Conservation (phyloP, 2,797 vertebrate species). For the Fringilla coelebs region DNA sequence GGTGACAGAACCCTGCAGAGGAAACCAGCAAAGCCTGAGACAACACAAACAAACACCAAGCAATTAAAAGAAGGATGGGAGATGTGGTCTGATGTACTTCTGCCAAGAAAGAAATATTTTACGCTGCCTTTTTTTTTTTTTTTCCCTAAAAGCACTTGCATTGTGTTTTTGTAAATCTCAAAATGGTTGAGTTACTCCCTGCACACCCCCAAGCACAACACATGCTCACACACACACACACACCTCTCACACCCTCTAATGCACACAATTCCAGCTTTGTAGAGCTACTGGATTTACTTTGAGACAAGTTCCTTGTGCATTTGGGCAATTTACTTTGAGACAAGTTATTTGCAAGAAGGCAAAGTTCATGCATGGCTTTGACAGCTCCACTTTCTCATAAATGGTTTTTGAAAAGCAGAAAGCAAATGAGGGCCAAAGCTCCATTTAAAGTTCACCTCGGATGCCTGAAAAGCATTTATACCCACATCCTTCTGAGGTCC, state of each 20-base stretch:
- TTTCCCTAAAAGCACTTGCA: not conserved
- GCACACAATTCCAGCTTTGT: not conserved
- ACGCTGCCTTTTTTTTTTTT: not conserved
- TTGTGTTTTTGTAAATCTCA: not conserved
- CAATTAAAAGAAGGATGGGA: slow-evolving; percentile 55
- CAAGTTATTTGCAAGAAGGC: slow-evolving; percentile 35
- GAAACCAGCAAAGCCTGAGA: slow-evolving; percentile 47
- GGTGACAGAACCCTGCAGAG: not conserved
- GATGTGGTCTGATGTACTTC: slow-evolving; percentile 28
- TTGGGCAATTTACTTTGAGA: slow-evolving; percentile 42
- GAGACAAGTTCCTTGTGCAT: slow-evolving; percentile 44
- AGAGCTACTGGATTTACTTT: slow-evolving; percentile 46
- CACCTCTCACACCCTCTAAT: not conserved
- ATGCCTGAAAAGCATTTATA: slow-evolving; percentile 57
- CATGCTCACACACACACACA: not conserved
- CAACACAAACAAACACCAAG: slow-evolving; percentile 53
- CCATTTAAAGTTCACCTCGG: slow-evolving; percentile 49
- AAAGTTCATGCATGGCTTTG: slow-evolving; percentile 21
- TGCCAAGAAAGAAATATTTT: slow-evolving; percentile 48
- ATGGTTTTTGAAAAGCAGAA: slow-evolving; percentile 47
- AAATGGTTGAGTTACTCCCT: not conserved
- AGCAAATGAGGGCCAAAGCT: slow-evolving; percentile 29
- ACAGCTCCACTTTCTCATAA: slow-evolving; percentile 36
- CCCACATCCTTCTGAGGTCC: slow-evolving; percentile 57
- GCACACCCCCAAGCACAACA: not conserved